These are phyloP conservation scores for Diploscapter pachys DNA, from an alignment of 1,140 invertebrate species.

Conservation along the genomic window DNA sequence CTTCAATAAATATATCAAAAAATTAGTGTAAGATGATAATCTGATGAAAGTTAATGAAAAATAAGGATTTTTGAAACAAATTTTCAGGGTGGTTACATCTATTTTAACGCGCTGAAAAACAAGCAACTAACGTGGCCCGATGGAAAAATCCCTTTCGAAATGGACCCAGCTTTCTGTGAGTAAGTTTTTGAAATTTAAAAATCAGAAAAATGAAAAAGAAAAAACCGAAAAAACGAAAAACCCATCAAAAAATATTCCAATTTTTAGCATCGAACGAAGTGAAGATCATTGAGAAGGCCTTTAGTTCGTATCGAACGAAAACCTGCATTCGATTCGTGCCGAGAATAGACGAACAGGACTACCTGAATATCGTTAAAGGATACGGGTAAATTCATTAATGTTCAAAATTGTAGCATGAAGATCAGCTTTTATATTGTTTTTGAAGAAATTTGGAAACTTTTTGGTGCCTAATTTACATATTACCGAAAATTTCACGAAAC, in stretches of 20 bases:
- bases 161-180: constrained; percentile 56
- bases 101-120: constrained; percentile 47
- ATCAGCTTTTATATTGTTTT: too few species aligned
- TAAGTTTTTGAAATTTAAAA: constrained; percentile 35
- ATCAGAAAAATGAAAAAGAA: background rate
- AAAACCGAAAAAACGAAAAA: background rate
- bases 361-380: constrained; percentile 54
- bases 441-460: too few species aligned
- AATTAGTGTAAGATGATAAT: constrained; percentile 20
- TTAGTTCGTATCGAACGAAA: constrained; percentile 47
- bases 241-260: constrained; percentile 35
- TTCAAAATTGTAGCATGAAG: background rate
- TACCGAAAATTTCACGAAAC: too few species aligned
- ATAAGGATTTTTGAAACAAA: background rate
- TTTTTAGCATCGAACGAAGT: constrained; percentile 41
- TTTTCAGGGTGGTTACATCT: constrained; percentile 36
- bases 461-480: too few species aligned
- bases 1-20: background rate
- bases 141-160: constrained; percentile 50
- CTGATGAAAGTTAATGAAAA: background rate
- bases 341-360: constrained; percentile 44
- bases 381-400: constrained; percentile 42
- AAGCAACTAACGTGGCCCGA: constrained; percentile 48
- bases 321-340: constrained; percentile 53
- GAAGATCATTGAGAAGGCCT: constrained; percentile 49